phyloP scores from a whole-genome alignment of 2,888 invertebrate species.

The Lacanobia wlatinum region DNA sequence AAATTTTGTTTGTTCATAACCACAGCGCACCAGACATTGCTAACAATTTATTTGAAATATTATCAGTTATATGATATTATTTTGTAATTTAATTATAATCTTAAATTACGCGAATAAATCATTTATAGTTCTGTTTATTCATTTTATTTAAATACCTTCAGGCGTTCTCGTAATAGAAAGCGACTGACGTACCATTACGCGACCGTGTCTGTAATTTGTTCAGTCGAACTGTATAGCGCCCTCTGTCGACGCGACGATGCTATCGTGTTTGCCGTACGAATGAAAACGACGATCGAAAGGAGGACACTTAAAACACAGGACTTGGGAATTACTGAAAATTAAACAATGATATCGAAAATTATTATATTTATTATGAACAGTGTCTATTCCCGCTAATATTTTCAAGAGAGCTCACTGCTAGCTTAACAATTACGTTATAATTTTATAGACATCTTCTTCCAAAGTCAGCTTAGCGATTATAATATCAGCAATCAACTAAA shows the following conservation, averaged over 20 bases:
- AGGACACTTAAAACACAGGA: not conserved
- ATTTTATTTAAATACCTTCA: slow-evolving; percentile 17
- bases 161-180: not conserved
- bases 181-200: too few species aligned
- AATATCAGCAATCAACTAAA: slow-evolving; percentile 45
- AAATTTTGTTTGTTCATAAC: slow-evolving; percentile 57
- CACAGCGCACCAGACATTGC: slow-evolving; percentile 62
- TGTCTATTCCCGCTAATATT: slow-evolving; percentile 65
- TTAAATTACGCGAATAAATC: slow-evolving; percentile 61
- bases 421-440: slow-evolving; percentile 52
- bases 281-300: too few species aligned
- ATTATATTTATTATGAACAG: slow-evolving; percentile 71
- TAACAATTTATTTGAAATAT: slow-evolving; percentile 60
- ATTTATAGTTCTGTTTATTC: slow-evolving; percentile 48
- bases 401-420: slow-evolving; percentile 68
- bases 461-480: slow-evolving; percentile 39
- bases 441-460: slow-evolving; percentile 49
- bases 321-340: slow-evolving; percentile 22
- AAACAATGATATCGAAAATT: slow-evolving; percentile 61
- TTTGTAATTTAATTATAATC: slow-evolving; percentile 61
- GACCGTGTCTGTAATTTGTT: too few species aligned
- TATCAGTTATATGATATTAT: slow-evolving; percentile 69
- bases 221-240: too few species aligned
- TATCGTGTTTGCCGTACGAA: too few species aligned
- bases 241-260: too few species aligned